Evolutionary conservation across 2,888 invertebrate species (phyloP).

Genomic region (Yponomeuta evonymella): DNA sequence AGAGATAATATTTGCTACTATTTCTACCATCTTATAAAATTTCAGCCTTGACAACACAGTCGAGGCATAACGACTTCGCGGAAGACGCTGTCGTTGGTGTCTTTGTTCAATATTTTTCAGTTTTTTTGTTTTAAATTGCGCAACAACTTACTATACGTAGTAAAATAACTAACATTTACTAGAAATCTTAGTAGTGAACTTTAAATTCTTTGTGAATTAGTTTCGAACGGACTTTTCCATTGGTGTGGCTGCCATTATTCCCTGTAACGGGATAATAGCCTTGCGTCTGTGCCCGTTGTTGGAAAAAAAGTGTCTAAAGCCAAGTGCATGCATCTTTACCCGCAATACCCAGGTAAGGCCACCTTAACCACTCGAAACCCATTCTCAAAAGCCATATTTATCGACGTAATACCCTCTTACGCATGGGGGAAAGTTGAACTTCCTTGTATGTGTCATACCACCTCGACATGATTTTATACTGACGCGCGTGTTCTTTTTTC

Average conservation of each 20-base stretch:
- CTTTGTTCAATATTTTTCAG: conserved; percentile 65
- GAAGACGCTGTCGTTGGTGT: conserved; percentile 56
- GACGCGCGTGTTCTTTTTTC: conserved; percentile 26
- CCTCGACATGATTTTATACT: conserved; percentile 26
- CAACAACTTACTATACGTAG: conserved; percentile 7
- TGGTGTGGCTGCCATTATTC: conserved; percentile 68
- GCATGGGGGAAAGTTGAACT: conserved; percentile 65
- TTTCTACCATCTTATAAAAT: conserved; percentile 1
- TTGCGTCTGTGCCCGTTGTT: conserved; percentile 70
- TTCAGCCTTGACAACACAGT: conserved; percentile 15
- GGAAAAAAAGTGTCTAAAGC: conserved; percentile 67
- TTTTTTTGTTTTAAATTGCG: conserved; percentile 53
- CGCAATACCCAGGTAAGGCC: conserved; percentile 71
- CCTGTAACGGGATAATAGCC: conserved; percentile 70
- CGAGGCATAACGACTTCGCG: conserved; percentile 35
- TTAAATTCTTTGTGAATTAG: conserved; percentile 17
- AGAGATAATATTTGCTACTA: background rate
- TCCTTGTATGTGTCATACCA: conserved; percentile 54
- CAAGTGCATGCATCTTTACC: conserved; percentile 77
- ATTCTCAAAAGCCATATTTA: conserved; percentile 20
- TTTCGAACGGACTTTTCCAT: conserved; percentile 36
- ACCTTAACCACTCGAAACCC: conserved; percentile 10
- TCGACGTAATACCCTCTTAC: conserved; percentile 46
- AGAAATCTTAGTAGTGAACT: conserved; percentile 15
- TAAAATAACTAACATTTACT: conserved; percentile 15